A percentile compares a stretch with the other conserved stretches of the same genome.
phyloP scores from a whole-genome alignment of 2,888 invertebrate genomes.

The Nemotelus pantherinus region DNA sequence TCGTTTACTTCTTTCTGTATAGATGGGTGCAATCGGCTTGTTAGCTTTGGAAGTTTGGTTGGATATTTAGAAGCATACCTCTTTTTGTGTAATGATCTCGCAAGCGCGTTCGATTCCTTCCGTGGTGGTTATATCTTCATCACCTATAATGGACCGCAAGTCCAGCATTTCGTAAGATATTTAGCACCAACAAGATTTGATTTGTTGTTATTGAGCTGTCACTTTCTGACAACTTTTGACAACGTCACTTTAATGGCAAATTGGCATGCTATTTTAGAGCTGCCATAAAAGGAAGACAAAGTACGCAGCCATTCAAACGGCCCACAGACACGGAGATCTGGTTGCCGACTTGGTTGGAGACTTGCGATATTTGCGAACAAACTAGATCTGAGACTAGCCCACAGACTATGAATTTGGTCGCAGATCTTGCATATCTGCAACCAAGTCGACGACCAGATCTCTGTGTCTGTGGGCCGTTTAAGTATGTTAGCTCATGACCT shows the following conservation, averaged over 20 bases:
- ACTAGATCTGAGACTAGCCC: no score
- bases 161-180: slow-evolving; percentile 50
- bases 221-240: slow-evolving; percentile 16
- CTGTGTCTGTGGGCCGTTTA: no score
- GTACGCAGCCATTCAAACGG: no score
- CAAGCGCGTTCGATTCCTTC: slow-evolving; percentile 70
- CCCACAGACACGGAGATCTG: no score
- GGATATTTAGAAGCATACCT: slow-evolving; percentile 62
- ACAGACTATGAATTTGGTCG: no score
- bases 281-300: slow-evolving; percentile 21
- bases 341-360: no score
- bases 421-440: no score
- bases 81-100: slow-evolving; percentile 69
- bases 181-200: background rate
- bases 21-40: background rate
- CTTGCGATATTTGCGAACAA: no score
- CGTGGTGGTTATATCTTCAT: slow-evolving; percentile 64
- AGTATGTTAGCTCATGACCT: no score
- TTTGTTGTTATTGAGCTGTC: slow-evolving; percentile 44
- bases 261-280: background rate
- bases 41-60: background rate
- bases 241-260: background rate
- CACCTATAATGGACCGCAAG: slow-evolving; percentile 53
- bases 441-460: no score
- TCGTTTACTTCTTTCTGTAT: slow-evolving; percentile 74